Evolutionary conservation across 2,113 vertebrate genomes (phyloP), one percentile per base, ranked within the genome.

Genomic region (Canis aureus): DNA sequence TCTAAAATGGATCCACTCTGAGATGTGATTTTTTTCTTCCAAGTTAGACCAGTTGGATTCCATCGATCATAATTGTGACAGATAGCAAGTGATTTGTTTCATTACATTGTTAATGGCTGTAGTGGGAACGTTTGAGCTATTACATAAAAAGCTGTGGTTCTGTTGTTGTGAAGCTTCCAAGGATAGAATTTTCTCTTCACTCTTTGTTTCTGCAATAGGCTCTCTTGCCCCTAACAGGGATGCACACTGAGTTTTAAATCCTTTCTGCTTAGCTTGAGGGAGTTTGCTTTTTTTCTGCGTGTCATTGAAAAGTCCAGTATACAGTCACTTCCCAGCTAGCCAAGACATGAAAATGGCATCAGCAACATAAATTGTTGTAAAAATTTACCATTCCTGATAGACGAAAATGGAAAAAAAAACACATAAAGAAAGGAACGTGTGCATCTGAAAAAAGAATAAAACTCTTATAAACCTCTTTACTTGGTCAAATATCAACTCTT

Each of bases 1-100:
- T 98, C 97, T 98, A 91, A 98, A 98, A 97, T 97, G 74, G 82
- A 97, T 97, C 95, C 95, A 98, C 89, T 98, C 96, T 96, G 92
- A 96, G 91, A 97, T 96, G 91, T 96, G 91, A 95, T 95, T 93
- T 96, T 94, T 96, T 67, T 55, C 89, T 97, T 79, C 89, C 86
- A 95, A 88, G 93, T 97, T 97, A 97, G 94, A 89, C 78, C 97
- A 97, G 96, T 98, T 98, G 97, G 97, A 98, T 97, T 97, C 96
- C 94, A 98, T 97, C 73, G 96, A 97, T 97, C 91, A 97, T 98
- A 98, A 98, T 92, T 95, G 97, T 97, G 97, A 97, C 0, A 23
- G 94, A 97, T 97, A 97, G 93, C 88, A 94, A 97, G 88, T 95
- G 94, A 97, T 98, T 98, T 98, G 95, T 98, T 98, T 98, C 97